phyloP scores from a whole-genome alignment of 2,113 vertebrate species.

The Acrocephalus kingi region DNA sequence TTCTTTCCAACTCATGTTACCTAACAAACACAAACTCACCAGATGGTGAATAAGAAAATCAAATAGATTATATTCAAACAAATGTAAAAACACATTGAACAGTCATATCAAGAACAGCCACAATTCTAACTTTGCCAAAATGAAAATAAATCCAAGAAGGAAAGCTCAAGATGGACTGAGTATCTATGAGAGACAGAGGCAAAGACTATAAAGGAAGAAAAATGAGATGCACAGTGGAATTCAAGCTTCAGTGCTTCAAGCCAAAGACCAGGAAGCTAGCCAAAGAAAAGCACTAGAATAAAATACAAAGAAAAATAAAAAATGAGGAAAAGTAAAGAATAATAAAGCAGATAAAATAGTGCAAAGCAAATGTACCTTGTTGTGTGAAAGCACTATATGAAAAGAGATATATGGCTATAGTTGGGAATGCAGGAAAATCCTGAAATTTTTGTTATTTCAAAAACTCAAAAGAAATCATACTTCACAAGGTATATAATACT shows the following conservation, averaged over 20 bases:
- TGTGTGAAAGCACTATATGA: not conserved
- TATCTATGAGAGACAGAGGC: not conserved
- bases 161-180: not conserved
- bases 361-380: not conserved
- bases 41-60: slow-evolving; percentile 51
- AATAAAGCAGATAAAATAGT: not conserved
- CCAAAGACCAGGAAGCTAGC: not conserved
- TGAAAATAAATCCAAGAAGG: slow-evolving; percentile 10
- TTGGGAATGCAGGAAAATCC: not conserved
- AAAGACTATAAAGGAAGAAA: not conserved
- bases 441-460: not conserved
- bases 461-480: not conserved
- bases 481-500: not conserved
- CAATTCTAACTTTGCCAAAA: slow-evolving; percentile 27
- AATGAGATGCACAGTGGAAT: not conserved
- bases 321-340: not conserved
- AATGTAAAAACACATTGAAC: slow-evolving; percentile 21
- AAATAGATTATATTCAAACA: slow-evolving; percentile 25
- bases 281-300: not conserved
- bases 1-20: slow-evolving; percentile 26
- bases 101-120: slow-evolving; percentile 5
- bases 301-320: not conserved
- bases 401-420: not conserved
- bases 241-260: not conserved
- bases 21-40: slow-evolving; percentile 41